A percentile compares a stretch with the other conserved stretches of the same genome.
phyloP scores from a whole-genome alignment of 2,113 vertebrate genomes.

The Rhinoderma darwinii region DNA sequence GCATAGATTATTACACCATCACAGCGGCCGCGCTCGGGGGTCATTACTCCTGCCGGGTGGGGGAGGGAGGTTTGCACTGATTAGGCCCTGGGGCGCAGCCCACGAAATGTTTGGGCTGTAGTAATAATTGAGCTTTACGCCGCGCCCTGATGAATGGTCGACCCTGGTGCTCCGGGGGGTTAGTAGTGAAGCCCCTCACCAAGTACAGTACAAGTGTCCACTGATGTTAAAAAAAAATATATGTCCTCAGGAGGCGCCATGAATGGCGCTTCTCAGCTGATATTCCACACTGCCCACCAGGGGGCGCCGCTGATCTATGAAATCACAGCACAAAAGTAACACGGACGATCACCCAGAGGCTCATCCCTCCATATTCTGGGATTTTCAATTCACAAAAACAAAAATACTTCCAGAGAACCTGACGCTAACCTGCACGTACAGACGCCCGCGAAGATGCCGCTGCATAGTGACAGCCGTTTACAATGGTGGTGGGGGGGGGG shows the following conservation, averaged over 20 bases:
- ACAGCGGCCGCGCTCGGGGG: too few relatives aligned
- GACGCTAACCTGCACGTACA: background rate
- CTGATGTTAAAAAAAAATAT: too few relatives aligned
- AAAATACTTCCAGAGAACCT: background rate
- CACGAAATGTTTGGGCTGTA: too few relatives aligned
- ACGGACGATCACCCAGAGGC: background rate
- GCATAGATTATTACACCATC: too few relatives aligned
- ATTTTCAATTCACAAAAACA: background rate
- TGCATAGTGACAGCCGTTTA: background rate
- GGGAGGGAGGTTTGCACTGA: too few relatives aligned
- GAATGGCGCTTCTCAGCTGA: background rate
- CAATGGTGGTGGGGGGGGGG: background rate
- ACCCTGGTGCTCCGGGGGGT: too few relatives aligned
- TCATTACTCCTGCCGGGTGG: too few relatives aligned
- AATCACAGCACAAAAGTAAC: background rate
- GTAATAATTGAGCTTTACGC: too few relatives aligned
- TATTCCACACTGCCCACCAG: background rate
- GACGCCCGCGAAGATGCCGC: background rate
- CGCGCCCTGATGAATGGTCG: too few relatives aligned
- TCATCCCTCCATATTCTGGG: background rate
- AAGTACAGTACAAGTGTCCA: too few relatives aligned
- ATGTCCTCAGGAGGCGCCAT: background rate
- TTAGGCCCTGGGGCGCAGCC: too few relatives aligned
- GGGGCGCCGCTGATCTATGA: background rate
- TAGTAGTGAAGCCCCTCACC: too few relatives aligned